Percentiles rank a stretch among this genome's conserved stretches.
phyloP scores from a whole-genome alignment of 2,113 vertebrate genomes.

The Oplegnathus fasciatus region DNA sequence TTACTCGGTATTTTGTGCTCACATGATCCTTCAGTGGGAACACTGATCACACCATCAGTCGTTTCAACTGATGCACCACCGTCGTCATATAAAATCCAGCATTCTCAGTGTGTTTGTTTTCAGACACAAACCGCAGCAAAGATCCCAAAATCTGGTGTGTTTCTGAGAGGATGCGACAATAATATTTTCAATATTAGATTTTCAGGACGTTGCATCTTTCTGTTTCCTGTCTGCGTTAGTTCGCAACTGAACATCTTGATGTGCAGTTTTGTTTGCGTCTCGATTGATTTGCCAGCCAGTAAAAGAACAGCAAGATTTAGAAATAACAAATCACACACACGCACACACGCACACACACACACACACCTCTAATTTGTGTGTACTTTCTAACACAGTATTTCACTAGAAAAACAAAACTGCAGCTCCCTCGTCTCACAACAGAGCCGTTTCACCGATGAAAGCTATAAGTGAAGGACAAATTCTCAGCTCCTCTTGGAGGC shows the following conservation, averaged over 20 bases:
- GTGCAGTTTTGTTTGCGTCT: neutral
- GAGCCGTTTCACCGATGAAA: neutral
- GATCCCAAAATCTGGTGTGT: neutral
- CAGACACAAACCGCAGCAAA: neutral
- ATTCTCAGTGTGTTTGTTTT: neutral
- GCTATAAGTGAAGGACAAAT: neutral
- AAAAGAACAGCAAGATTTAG: conserved; percentile 17
- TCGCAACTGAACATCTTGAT: no score
- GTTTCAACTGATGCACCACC: no score
- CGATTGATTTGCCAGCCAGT: neutral
- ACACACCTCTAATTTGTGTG: conserved; percentile 1
- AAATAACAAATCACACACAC: conserved; percentile 7
- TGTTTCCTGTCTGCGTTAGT: neutral
- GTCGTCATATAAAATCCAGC: neutral
- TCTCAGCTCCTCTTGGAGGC: conserved; percentile 6
- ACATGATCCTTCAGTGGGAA: neutral
- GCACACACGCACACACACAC: conserved; percentile 4
- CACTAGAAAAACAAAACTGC: conserved; percentile 19
- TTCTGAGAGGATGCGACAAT: neutral
- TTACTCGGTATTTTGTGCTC: neutral
- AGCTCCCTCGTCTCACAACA: neutral
- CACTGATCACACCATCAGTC: no score
- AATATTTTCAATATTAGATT: neutral
- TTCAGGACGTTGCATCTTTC: neutral
- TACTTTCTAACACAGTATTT: conserved; percentile 16